These are phyloP conservation scores for Neoniphon sammara DNA, from an alignment of 2,797 vertebrate genomes.

Conservation along the genomic window DNA sequence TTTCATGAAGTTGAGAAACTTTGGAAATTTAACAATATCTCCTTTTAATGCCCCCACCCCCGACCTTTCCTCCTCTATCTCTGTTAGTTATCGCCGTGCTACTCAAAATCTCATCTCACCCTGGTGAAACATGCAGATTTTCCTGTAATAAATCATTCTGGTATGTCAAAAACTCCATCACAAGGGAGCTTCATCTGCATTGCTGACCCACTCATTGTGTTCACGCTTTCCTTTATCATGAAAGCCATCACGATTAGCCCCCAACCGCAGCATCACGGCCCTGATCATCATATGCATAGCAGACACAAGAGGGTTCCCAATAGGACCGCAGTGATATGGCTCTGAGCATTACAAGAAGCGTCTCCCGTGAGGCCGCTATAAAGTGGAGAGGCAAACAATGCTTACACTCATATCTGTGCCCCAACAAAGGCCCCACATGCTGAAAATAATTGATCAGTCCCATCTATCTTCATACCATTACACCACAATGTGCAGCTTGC, in stretches of 20 bases:
- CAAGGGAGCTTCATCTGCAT: not conserved
- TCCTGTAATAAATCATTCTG: not conserved
- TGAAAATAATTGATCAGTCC: conserved; percentile 11
- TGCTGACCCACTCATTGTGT: conserved; percentile 36
- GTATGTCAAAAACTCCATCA: conserved; percentile 11
- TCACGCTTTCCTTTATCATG: conserved; percentile 38
- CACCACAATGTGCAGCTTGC: not conserved
- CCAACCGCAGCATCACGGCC: conserved; percentile 4
- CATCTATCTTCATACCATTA: not conserved
- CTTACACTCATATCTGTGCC: conserved; percentile 1
- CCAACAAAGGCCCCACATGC: not conserved
- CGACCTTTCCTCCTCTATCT: too few species aligned
- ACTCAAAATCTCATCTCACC: too few species aligned
- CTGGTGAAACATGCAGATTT: not conserved
- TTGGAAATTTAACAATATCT: too few species aligned
- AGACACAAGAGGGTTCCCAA: conserved; percentile 3
- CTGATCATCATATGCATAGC: conserved; percentile 17
- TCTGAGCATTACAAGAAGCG: not conserved
- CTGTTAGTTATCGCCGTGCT: too few species aligned
- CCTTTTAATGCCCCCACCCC: too few species aligned
- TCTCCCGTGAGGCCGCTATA: not conserved
- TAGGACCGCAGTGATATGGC: not conserved
- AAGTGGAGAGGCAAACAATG: not conserved
- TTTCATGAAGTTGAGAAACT: too few species aligned
- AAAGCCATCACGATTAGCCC: conserved; percentile 34